Evolutionary conservation across 2,797 vertebrate species (phyloP), one percentile per base, ranked within the genome.

Genomic region (Podargus strigoides): DNA sequence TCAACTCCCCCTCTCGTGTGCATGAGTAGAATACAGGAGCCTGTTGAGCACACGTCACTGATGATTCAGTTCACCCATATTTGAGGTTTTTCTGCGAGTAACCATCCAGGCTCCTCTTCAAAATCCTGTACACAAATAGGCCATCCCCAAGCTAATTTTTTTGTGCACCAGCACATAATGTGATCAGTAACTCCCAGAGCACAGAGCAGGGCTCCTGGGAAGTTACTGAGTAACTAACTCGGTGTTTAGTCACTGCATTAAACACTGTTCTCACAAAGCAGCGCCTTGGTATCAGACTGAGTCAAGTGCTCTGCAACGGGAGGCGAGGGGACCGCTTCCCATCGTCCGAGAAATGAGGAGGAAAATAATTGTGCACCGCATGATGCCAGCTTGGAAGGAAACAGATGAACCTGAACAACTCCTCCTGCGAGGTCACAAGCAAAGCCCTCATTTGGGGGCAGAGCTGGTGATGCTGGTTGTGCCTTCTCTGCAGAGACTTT

Each of bases 211-310:
- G 47, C 34, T 93, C 46, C 58, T 1, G 9, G 41, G 58, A 58
- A 62, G 94, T 95, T 94, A 95, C 86, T 96, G 16, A 95, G 90
- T 96, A 95, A 96, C 91, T 41, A 88, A 39, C n/a, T 47, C 7
- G 0, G 36, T 17, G 83, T 76, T 88, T 24, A 59, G 88, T 36
- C 86, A 76, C 2, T 32, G 52, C 47, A 44, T 26, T 59, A 41
- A 60, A 46, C 4, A 3, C 58, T 17, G 42, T 24, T 84, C 75
- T 58, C 80, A 47, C 50, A 55, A 82, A 81, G 88, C 85, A 63
- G n/a, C 3, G 37, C 9, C 19, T 42, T 6, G 26, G 32, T 78
- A 30, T 58, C 85, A 56, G 76, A 90, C 77, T 0, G 4, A 53
- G 44, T 5, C 36, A 14, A 49, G 60, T 4, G 72, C 22, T 68